These are phyloP conservation scores for Acipenser transmontanus DNA, from an alignment of 2,797 vertebrate species.

Conservation along the genomic window DNA sequence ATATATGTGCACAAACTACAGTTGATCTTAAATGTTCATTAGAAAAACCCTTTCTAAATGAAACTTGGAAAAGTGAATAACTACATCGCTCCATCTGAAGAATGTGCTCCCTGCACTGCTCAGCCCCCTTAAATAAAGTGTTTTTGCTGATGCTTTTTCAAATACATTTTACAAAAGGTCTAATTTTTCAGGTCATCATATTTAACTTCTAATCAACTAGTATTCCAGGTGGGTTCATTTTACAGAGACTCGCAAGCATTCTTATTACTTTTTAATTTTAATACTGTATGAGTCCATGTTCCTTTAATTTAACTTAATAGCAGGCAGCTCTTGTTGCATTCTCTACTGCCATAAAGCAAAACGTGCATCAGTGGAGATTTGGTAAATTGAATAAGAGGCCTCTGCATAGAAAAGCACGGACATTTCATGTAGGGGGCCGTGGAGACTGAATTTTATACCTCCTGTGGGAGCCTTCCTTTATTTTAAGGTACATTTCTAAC, in stretches of 20 bases:
- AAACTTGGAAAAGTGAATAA: slow-evolving; percentile 68
- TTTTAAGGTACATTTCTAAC: slow-evolving; percentile 41
- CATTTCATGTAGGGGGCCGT: slow-evolving; percentile 1
- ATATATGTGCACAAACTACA: too few species aligned
- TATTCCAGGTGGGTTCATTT: slow-evolving; percentile 50
- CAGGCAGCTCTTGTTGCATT: slow-evolving; percentile 7
- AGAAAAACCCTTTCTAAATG: slow-evolving; percentile 63
- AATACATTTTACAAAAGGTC: slow-evolving; percentile 51
- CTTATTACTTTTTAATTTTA: slow-evolving; percentile 33
- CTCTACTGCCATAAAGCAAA: slow-evolving; percentile 12
- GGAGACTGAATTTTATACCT: slow-evolving; percentile 22
- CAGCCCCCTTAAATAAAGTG: slow-evolving; percentile 26
- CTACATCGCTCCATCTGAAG: slow-evolving; percentile 53
- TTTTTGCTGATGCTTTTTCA: slow-evolving; percentile 39
- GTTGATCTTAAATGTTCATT: slow-evolving; percentile 70
- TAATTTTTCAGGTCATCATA: slow-evolving; percentile 50
- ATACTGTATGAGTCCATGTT: slow-evolving; percentile 29
- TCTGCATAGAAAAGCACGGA: slow-evolving; percentile 3
- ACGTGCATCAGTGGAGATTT: slow-evolving; percentile 6
- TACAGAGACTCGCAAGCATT: slow-evolving; percentile 33
- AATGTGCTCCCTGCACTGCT: slow-evolving; percentile 31
- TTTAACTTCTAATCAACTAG: slow-evolving; percentile 53
- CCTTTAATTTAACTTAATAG: slow-evolving; percentile 37
- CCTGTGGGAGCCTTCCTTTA: slow-evolving; percentile 49
- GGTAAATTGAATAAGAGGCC: slow-evolving; percentile 13